These are phyloP conservation scores for Pogona vitticeps DNA, from an alignment of 2,113 vertebrate species.

Conservation along the genomic window DNA sequence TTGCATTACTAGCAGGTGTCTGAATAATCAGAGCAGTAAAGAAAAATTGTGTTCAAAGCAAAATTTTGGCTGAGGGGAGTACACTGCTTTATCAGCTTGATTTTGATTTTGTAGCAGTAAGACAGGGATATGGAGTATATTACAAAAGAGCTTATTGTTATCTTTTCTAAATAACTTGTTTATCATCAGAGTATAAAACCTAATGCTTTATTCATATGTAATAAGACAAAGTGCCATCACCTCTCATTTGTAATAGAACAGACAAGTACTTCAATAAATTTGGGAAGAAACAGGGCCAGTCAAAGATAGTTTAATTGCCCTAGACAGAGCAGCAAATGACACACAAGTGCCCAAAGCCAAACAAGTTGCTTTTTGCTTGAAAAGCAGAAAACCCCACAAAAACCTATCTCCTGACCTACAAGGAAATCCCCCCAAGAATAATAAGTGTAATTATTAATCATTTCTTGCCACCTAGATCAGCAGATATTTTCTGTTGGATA, in stretches of 20 bases:
- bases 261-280: background rate
- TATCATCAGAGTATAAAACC: background rate
- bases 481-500: no score
- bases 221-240: background rate
- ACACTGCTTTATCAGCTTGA: no score
- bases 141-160: background rate
- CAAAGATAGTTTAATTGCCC: no score
- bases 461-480: no score
- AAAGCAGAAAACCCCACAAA: no score
- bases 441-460: no score
- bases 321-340: background rate
- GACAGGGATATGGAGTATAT: background rate
- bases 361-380: background rate
- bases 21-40: background rate
- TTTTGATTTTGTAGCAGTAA: background rate
- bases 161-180: background rate
- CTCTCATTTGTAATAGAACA: background rate
- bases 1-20: background rate
- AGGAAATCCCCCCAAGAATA: no score
- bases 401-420: no score
- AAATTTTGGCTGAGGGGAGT: background rate
- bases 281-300: slow-evolving; percentile 41
- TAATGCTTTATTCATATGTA: background rate
- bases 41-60: background rate
- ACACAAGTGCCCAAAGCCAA: background rate